These are phyloP conservation scores for Ovis canadensis DNA, from an alignment of 2,113 vertebrate species.

Conservation along the genomic window DNA sequence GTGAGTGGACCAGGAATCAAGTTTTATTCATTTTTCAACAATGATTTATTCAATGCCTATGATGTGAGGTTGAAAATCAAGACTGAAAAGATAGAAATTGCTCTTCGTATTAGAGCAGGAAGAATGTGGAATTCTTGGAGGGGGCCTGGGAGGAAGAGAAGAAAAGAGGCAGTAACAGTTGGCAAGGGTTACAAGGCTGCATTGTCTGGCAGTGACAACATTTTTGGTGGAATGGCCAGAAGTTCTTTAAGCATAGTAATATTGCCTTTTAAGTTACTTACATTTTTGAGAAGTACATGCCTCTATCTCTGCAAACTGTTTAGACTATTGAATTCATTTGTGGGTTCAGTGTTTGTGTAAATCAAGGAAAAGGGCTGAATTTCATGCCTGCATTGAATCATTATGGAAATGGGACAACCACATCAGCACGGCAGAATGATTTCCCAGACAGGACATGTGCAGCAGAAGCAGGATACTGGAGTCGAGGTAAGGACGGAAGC, in stretches of 20 bases:
- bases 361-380: neutral
- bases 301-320: neutral
- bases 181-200: neutral
- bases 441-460: neutral
- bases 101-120: neutral
- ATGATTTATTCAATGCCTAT: neutral
- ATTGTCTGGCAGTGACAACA: neutral
- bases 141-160: neutral
- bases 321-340: neutral
- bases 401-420: neutral
- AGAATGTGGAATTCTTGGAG: neutral
- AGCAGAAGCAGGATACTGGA: neutral
- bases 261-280: neutral
- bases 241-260: neutral
- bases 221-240: neutral
- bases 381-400: neutral
- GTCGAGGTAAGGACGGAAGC: neutral
- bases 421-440: no score
- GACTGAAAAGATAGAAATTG: neutral
- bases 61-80: neutral
- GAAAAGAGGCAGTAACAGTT: neutral
- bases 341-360: neutral
- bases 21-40: neutral
- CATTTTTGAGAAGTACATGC: neutral
- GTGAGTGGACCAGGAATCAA: neutral